phyloP scores from a whole-genome alignment of 2,888 invertebrate species.

The Galerucella nymphaeae region DNA sequence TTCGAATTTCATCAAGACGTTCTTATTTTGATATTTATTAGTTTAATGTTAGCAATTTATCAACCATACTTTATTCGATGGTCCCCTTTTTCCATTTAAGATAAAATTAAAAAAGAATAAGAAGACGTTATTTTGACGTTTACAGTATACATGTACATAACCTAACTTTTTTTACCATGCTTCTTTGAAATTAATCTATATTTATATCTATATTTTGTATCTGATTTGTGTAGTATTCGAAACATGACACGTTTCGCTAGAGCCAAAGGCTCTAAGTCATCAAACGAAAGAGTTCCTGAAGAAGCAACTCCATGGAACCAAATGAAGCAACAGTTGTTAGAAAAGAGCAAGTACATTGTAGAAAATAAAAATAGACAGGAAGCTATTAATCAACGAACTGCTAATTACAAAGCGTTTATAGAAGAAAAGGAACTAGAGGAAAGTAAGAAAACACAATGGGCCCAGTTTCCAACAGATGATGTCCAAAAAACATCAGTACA shows the following conservation, averaged over 20 bases:
- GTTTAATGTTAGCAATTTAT: no score
- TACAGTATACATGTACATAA: not conserved
- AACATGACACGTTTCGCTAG: slow-evolving; percentile 78
- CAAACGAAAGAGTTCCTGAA: slow-evolving; percentile 76
- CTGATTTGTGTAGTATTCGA: not conserved
- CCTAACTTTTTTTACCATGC: not conserved
- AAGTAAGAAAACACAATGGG: slow-evolving; percentile 68
- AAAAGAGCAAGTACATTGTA: slow-evolving; percentile 66
- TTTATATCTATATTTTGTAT: not conserved
- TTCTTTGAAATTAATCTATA: not conserved
- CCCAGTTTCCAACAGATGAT: slow-evolving; percentile 66
- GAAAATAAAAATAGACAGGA: slow-evolving; percentile 67
- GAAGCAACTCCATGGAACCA: slow-evolving; percentile 80
- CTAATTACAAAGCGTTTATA: slow-evolving; percentile 55
- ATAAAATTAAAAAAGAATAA: not conserved
- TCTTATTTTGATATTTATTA: no score
- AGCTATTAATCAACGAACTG: slow-evolving; percentile 47
- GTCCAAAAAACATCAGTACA: slow-evolving; percentile 28
- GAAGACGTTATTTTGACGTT: not conserved
- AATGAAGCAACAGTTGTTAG: slow-evolving; percentile 73
- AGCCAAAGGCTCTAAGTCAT: slow-evolving; percentile 79
- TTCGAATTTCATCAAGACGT: no score
- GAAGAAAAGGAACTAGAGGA: slow-evolving; percentile 65
- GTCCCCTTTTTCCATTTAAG: not conserved
- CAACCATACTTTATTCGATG: no score